These are phyloP conservation scores for Leucoraja ocellata DNA, from an alignment of 2,797 vertebrate species.

Conservation along the genomic window DNA sequence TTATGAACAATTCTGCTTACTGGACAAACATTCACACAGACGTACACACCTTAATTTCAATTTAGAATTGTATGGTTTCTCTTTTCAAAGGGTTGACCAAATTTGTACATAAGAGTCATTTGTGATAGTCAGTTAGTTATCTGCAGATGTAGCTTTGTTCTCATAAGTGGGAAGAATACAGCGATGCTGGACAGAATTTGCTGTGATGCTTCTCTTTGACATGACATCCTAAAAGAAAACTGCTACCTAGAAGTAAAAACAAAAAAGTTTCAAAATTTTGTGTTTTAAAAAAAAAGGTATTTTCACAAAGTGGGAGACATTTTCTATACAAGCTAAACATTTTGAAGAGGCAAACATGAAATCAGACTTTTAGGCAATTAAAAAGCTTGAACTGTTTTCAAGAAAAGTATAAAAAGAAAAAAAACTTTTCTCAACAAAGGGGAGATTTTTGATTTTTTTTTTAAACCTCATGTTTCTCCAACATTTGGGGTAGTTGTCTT, in stretches of 20 bases:
- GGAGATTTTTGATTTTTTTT: conserved; percentile 69
- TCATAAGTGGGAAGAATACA: not conserved
- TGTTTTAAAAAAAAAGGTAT: conserved; percentile 55
- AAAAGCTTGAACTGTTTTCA: conserved; percentile 36
- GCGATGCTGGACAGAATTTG: not conserved
- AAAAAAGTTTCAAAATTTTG: conserved; percentile 59
- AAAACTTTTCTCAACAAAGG: conserved; percentile 63
- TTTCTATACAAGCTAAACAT: conserved; percentile 69
- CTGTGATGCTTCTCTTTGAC: conserved; percentile 1
- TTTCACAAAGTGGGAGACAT: conserved; percentile 65
- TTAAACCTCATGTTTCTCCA: conserved; percentile 72
- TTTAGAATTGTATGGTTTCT: conserved; percentile 4
- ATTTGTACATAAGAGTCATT: conserved; percentile 25
- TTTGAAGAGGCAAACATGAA: conserved; percentile 32
- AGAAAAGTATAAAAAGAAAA: conserved; percentile 45
- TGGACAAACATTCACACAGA: conserved; percentile 11
- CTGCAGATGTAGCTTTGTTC: not conserved
- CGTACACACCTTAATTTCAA: not conserved
- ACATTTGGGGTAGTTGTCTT: conserved; percentile 82
- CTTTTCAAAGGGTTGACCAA: not conserved
- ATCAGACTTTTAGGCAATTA: conserved; percentile 34
- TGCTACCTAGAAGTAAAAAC: conserved; percentile 33
- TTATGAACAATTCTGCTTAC: conserved; percentile 53
- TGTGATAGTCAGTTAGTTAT: conserved; percentile 26
- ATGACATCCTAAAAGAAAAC: conserved; percentile 16